Conservation (phyloP, 2,888 invertebrate genomes). For the Cosmopolites sordidus region DNA sequence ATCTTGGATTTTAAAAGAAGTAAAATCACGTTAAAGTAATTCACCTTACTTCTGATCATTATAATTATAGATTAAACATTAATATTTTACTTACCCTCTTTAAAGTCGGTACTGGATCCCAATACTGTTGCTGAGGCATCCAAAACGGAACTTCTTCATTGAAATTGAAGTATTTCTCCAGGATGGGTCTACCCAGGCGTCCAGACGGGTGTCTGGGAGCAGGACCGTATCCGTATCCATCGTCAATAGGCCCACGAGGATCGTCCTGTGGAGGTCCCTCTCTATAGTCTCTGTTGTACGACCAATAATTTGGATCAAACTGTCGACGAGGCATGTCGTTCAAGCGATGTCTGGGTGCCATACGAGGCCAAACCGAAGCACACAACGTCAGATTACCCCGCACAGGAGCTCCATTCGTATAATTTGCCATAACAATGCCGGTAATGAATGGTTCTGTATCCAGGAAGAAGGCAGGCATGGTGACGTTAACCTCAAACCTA, state of each 20-base stretch:
- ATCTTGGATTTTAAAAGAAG: too few relatives aligned
- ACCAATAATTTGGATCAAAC: not conserved
- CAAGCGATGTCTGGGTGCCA: not conserved
- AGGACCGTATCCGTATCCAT: not conserved
- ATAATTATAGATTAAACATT: too few relatives aligned
- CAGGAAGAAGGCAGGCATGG: constrained; percentile 92
- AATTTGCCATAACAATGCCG: constrained; percentile 90
- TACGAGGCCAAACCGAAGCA: constrained; percentile 69
- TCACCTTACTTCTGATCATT: too few relatives aligned
- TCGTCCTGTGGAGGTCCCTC: not conserved
- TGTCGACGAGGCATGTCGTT: constrained; percentile 2
- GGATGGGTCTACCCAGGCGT: constrained; percentile 31
- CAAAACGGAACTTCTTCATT: constrained; percentile 79
- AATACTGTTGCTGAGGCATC: constrained; percentile 60
- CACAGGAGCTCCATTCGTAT: constrained; percentile 90
- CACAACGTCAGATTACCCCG: constrained; percentile 82
- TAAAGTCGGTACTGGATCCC: constrained; percentile 63
- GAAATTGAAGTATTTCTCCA: constrained; percentile 73
- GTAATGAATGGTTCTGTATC: constrained; percentile 78
- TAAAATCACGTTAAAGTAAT: too few relatives aligned
- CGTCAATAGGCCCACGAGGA: not conserved
- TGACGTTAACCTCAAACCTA: constrained; percentile 91
- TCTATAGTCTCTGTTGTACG: not conserved
- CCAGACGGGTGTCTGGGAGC: not conserved
- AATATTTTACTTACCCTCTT: constrained; percentile 67